Percentiles rank a stretch among this genome's conserved stretches.
These are phyloP conservation scores for Pocillopora meandrina DNA, from an alignment of 92 coral and sea anemone genomes.

Conservation along the genomic window DNA sequence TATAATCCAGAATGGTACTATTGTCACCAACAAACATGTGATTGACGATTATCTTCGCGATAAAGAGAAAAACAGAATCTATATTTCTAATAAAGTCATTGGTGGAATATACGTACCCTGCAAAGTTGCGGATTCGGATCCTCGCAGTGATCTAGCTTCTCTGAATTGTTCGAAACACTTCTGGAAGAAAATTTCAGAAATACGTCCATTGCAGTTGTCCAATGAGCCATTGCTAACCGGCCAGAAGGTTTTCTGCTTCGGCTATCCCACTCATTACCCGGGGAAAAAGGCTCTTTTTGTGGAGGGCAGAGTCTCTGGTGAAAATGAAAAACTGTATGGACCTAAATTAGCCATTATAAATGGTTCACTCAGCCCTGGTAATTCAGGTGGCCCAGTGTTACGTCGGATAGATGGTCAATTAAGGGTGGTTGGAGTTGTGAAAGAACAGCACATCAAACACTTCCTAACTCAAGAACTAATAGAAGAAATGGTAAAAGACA, in stretches of 20 bases:
- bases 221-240: not conserved
- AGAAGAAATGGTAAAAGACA: no score
- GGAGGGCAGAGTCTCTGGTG: not conserved
- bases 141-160: not conserved
- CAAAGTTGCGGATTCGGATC: not conserved
- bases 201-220: not conserved
- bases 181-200: not conserved
- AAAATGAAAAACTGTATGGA: not conserved
- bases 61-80: not conserved
- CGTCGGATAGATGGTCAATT: not conserved
- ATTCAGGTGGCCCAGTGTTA: conserved; percentile 13
- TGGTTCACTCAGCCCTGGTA: not conserved
- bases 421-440: not conserved
- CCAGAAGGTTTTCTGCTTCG: not conserved
- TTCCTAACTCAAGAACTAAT: not conserved
- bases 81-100: not conserved
- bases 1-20: not conserved
- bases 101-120: not conserved
- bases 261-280: not conserved
- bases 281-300: not conserved
- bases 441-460: not conserved
- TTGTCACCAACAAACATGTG: conserved; percentile 1
- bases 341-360: not conserved
- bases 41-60: not conserved
- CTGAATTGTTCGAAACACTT: not conserved